These are phyloP conservation scores for Sisor rabdophorus DNA, from an alignment of 2,113 vertebrate genomes.

Conservation along the genomic window DNA sequence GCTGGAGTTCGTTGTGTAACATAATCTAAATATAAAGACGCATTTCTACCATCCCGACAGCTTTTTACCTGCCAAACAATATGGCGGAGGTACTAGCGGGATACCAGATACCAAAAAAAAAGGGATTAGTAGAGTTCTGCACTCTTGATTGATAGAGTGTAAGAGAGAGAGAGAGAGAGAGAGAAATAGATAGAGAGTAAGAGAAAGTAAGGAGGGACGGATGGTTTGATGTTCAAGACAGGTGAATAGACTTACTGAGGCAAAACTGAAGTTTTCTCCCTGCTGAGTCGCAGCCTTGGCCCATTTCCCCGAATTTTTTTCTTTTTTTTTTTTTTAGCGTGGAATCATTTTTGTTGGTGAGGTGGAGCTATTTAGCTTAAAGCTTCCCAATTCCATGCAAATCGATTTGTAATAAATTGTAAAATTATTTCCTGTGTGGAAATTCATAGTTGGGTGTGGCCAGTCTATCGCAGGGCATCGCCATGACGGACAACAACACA, in stretches of 20 bases:
- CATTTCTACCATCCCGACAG: background rate
- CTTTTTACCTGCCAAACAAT: background rate
- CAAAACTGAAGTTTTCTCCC: background rate
- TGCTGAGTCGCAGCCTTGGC: background rate
- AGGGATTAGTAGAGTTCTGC: background rate
- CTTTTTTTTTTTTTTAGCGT: slow-evolving; percentile 52
- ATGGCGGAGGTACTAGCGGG: background rate
- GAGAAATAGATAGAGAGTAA: background rate
- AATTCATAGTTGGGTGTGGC: too few relatives aligned
- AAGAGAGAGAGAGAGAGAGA: too few relatives aligned
- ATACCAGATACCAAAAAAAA: too few relatives aligned
- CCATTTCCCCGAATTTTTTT: slow-evolving; percentile 48
- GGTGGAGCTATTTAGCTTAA: background rate
- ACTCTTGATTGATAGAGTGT: background rate
- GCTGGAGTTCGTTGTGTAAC: slow-evolving; percentile 8
- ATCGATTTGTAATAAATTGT: too few relatives aligned
- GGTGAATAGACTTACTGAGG: slow-evolving; percentile 11
- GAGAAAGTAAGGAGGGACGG: too few relatives aligned
- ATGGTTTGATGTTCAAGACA: slow-evolving; percentile 17
- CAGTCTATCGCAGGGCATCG: too few relatives aligned
- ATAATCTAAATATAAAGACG: slow-evolving; percentile 2
- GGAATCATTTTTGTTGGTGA: background rate
- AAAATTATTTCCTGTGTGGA: too few relatives aligned
- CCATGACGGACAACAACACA: too few relatives aligned
- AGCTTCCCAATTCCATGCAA: too few relatives aligned